A percentile compares a stretch with the other conserved stretches of the same genome.
Conservation (phyloP, 2,888 invertebrate species). For the Ichneumoninae sp. region DNA sequence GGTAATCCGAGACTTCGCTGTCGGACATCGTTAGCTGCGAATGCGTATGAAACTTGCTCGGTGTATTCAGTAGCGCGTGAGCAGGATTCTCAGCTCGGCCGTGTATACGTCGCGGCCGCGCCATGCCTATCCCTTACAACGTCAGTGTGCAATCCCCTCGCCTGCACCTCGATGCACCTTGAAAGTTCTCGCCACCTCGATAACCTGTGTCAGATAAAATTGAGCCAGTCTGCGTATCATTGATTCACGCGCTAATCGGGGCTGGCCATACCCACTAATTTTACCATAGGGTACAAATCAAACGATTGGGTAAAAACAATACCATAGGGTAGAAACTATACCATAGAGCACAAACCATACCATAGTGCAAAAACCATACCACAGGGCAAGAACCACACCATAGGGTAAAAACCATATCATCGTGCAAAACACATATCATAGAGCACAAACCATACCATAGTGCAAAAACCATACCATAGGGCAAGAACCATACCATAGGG, state of each 20-base stretch:
- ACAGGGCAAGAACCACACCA: too few relatives aligned
- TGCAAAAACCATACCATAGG: too few relatives aligned
- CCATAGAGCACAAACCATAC: too few relatives aligned
- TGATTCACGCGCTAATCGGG: neutral
- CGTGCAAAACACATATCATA: too few relatives aligned
- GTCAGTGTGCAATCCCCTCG: neutral
- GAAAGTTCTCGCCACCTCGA: neutral
- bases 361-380: too few relatives aligned
- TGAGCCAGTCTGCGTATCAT: neutral
- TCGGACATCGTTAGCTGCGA: conserved; percentile 32
- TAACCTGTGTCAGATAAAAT: neutral
- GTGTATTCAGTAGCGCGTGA: conserved; percentile 20
- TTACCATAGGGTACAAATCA: neutral
- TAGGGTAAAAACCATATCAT: too few relatives aligned
- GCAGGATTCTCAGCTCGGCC: conserved; percentile 11
- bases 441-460: too few relatives aligned
- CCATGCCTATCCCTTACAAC: neutral
- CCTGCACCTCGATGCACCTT: neutral
- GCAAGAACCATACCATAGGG: too few relatives aligned
- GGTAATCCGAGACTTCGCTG: conserved; percentile 48
- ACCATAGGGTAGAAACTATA: too few relatives aligned
- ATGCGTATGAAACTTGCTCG: conserved; percentile 32
- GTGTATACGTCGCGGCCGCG: neutral
- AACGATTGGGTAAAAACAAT: neutral
- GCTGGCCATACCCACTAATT: neutral